Evolutionary conservation across 2,113 vertebrate species (phyloP).

Genomic region (Nycticorax nycticorax): DNA sequence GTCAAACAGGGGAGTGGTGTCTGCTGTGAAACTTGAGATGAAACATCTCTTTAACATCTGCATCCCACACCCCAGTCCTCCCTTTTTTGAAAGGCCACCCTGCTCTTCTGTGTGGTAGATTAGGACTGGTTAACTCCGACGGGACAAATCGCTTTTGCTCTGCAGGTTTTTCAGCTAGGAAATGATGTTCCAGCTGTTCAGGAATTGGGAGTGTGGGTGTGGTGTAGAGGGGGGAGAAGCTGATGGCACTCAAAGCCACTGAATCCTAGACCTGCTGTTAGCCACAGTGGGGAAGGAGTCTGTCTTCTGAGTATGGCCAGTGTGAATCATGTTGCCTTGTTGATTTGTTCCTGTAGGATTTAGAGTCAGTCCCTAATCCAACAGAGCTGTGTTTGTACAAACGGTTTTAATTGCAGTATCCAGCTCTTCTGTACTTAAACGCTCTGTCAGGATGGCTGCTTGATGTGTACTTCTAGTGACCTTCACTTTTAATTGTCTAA

Average conservation of each 20-base stretch:
- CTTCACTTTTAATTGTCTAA: neutral
- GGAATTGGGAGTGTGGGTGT: neutral
- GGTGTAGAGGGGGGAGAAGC: neutral
- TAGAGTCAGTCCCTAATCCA: neutral
- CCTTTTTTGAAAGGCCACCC: neutral
- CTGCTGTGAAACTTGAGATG: neutral
- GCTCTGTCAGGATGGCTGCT: neutral
- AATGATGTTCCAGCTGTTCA: neutral
- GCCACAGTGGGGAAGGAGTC: neutral
- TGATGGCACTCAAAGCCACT: neutral
- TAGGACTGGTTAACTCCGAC: neutral
- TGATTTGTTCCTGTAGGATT: neutral
- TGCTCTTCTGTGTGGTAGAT: neutral
- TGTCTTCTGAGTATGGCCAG: neutral
- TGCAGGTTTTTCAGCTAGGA: neutral
- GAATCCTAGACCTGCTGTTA: neutral
- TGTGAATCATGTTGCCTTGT: neutral
- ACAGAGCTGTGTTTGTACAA: neutral
- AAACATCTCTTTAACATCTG: neutral
- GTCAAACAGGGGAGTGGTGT: neutral
- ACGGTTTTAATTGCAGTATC: neutral
- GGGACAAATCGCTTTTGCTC: neutral
- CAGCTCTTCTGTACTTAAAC: neutral
- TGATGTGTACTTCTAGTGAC: neutral
- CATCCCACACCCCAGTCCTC: neutral